Evolutionary conservation across 2,888 invertebrate genomes (phyloP).

Genomic region (Lissocephala sabroskyi): DNA sequence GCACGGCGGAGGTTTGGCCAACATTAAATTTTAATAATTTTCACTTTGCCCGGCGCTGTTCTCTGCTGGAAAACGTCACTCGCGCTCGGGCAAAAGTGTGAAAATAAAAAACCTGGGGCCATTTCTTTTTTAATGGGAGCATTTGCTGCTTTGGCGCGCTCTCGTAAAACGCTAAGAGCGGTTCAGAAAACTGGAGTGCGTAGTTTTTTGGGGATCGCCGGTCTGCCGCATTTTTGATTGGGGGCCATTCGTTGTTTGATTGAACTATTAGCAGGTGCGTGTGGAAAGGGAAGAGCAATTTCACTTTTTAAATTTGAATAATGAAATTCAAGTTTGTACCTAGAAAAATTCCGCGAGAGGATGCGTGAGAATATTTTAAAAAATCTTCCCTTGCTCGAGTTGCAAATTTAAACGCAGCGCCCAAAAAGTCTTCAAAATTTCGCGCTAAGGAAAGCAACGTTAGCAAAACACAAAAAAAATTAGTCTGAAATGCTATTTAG

Average conservation of each 20-base stretch:
- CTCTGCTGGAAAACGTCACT: constrained; percentile 8
- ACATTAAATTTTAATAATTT: constrained; percentile 58
- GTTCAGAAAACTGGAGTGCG: background rate
- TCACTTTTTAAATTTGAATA: constrained; percentile 1
- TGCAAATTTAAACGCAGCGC: too few species aligned
- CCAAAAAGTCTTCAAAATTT: too few species aligned
- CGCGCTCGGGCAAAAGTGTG: constrained; percentile 48
- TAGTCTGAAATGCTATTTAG: too few species aligned
- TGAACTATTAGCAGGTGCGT: background rate
- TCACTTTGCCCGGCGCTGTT: constrained; percentile 41
- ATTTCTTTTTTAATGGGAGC: constrained; percentile 1
- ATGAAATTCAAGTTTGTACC: background rate
- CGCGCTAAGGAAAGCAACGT: too few species aligned
- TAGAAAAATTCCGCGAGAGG: too few species aligned
- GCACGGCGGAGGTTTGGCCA: constrained; percentile 35
- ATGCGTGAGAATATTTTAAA: too few species aligned
- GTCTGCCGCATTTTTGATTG: background rate
- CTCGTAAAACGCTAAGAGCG: background rate
- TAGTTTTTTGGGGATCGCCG: background rate
- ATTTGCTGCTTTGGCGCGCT: background rate
- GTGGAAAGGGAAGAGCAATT: background rate
- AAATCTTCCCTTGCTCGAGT: too few species aligned
- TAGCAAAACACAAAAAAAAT: too few species aligned
- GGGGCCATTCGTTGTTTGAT: too few species aligned
- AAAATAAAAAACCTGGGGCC: constrained; percentile 23